Evolutionary conservation across 2,888 invertebrate species (phyloP), one percentile per base, ranked within the genome.

Genomic region (Myathropa florea): DNA sequence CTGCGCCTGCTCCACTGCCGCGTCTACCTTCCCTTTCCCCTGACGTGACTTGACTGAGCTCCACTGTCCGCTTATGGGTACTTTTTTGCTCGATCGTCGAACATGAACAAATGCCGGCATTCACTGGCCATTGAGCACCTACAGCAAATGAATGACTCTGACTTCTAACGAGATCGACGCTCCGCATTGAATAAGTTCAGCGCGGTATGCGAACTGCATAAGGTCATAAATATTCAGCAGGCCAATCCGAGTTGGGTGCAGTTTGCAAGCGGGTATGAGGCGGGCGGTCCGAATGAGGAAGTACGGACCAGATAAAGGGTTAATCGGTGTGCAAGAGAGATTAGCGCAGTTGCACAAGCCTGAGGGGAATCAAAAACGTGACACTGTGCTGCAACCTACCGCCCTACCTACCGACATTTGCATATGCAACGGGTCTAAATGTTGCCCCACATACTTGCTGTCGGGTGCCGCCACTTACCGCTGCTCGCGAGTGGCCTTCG

Each of bases 211-310:
- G 46, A 46, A 46, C 18, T 46, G 46, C 39, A 59, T 53, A 72
- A 72, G 83, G 72, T 78, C 78, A 78, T 60, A 65, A 53, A 76
- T 67, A 57, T 61, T 63, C 63, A 10, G 26, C 21, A 24, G 61
- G 36, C 24, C n/a, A 65, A 18, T 71, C 36, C 76, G 57, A 59
- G 57, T 46, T 33, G 33, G 57, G 83, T 73, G 63, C 79, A 79
- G 63, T 59, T 3, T n/a, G 63, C 59, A 33, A 55, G 55, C 24
- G 28, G n/a, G 4, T 30, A 33, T 78, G 57, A 21, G 26, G 2
- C 23, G 39, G 2, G 46, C 24, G 63, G 46, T 55, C 46, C 63
- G n/a, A 67, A 64, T 64, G 36, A 59, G 73, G 63, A 55, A 78
- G 26, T 78, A 9, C 46, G n/a, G 14, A 4, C 46, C 28, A 28